Base-by-base conservation (phyloP, 1,140 invertebrate genomes). In the Hestina assimilis region DNA sequence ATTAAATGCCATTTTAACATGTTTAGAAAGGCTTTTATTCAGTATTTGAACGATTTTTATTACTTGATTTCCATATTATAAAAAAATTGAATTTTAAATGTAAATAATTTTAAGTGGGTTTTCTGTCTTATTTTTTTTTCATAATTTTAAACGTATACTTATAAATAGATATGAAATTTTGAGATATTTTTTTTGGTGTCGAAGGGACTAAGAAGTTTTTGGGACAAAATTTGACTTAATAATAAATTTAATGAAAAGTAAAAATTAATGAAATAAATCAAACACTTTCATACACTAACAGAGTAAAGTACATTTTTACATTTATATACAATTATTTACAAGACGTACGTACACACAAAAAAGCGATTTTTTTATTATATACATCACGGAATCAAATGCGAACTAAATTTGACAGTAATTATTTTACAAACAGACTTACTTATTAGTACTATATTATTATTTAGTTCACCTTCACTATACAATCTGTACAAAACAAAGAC, bases 141-240 rank as follows among this genome's bases (percentile, higher is more conserved):
- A 19, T 19, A 38, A 33, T 33, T 38, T 38, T 1, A 17, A 38
- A 38, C 1, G 1, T 3, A 38, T 38, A 19, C 14, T 35, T 1
- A 15, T 19, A 19, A 38, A 6, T n/a, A n/a, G n/a, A n/a, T n/a
- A n/a, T n/a, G n/a, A 38, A 8, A n/a, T 28, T n/a, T 17, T 17
- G 1, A 38, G 12, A 31, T 29, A 29, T 9, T n/a, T 17, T 60
- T 54, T 75, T 83, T 73, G 72, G 71, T 72, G 63, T 72, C 54
- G 46, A 67, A 72, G 42, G 65, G 70, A 73, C 72, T 78, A 71
- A 69, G 33, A 43, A 67, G 28, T 65, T 69, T 74, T 72, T 66
- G 29, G 64, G 69, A 67, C 67, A 68, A 48, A 69, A 42, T 60
- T 66, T 67, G 59, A 59, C 61, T 59, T 61, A 62, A 59, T 53